Evolutionary conservation across 2,888 invertebrate genomes (phyloP).

Genomic region (Xestoiulus laeticollis): DNA sequence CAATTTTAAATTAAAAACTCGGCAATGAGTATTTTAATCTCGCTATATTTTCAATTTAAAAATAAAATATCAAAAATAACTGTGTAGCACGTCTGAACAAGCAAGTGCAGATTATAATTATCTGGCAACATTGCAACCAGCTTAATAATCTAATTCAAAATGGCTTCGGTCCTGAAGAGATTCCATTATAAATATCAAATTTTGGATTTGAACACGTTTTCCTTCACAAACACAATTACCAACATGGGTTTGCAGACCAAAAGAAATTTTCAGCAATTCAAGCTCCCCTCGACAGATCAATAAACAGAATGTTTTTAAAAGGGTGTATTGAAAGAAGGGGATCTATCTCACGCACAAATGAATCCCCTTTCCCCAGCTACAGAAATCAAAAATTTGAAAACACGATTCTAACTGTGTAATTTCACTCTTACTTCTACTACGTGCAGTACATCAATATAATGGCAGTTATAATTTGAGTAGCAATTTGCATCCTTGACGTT

Average conservation of each 20-base stretch:
- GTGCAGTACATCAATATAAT: not conserved
- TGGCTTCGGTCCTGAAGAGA: too few relatives aligned
- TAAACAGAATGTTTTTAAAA: not conserved
- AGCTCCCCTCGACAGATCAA: not conserved
- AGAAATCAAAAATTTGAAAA: not conserved
- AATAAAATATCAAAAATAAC: too few relatives aligned
- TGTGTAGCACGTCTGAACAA: too few relatives aligned
- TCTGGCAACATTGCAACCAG: not conserved
- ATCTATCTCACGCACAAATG: not conserved
- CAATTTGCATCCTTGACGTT: not conserved
- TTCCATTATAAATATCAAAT: too few relatives aligned
- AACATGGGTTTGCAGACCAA: not conserved
- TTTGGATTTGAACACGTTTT: too few relatives aligned
- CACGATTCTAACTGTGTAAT: not conserved
- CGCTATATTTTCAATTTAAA: too few relatives aligned
- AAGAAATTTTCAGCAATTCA: not conserved
- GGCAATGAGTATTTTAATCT: too few relatives aligned
- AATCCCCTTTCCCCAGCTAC: not conserved
- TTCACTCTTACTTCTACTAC: not conserved
- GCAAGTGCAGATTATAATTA: not conserved
- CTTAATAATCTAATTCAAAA: not conserved
- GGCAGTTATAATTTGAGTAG: not conserved
- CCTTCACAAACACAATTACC: too few relatives aligned
- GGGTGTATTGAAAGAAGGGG: not conserved
- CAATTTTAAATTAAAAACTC: not conserved